Evolutionary conservation across 2,797 vertebrate species (phyloP).

Genomic region (Lindbergichthys nudifrons): DNA sequence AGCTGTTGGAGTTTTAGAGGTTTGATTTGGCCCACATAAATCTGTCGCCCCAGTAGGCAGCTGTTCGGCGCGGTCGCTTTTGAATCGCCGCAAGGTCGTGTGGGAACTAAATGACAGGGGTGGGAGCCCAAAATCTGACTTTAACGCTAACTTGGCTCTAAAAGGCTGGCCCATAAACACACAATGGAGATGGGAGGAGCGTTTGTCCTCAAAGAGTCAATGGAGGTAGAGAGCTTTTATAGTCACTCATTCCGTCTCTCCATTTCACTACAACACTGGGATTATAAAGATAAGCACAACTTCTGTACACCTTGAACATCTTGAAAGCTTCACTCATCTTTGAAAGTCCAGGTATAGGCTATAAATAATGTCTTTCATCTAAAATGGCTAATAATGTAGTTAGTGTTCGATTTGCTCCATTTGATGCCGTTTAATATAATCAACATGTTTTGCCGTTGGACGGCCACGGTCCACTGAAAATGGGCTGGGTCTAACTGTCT

Average conservation of each 20-base stretch:
- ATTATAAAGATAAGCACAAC: slow-evolving; percentile 39
- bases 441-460: slow-evolving; percentile 72
- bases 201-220: slow-evolving; percentile 61
- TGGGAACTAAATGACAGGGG: slow-evolving; percentile 75
- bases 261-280: slow-evolving; percentile 45
- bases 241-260: slow-evolving; percentile 58
- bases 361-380: slow-evolving; percentile 34
- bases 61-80: slow-evolving; percentile 64
- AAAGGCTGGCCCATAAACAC: slow-evolving; percentile 58
- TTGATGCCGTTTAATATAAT: slow-evolving; percentile 60
- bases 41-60: slow-evolving; percentile 63
- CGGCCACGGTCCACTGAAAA: slow-evolving; percentile 66
- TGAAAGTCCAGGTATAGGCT: background rate
- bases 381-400: slow-evolving; percentile 29
- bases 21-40: slow-evolving; percentile 75
- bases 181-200: slow-evolving; percentile 73
- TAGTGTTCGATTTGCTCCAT: slow-evolving; percentile 46
- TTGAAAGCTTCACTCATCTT: slow-evolving; percentile 18
- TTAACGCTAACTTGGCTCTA: slow-evolving; percentile 65
- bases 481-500: slow-evolving; percentile 70
- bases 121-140: slow-evolving; percentile 57
- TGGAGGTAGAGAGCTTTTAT: slow-evolving; percentile 59
- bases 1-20: slow-evolving; percentile 74
- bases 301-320: background rate
- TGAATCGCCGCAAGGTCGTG: slow-evolving; percentile 69